Evolutionary conservation across 1,140 invertebrate genomes (phyloP).

Genomic region (Bombus vancouverensis): DNA sequence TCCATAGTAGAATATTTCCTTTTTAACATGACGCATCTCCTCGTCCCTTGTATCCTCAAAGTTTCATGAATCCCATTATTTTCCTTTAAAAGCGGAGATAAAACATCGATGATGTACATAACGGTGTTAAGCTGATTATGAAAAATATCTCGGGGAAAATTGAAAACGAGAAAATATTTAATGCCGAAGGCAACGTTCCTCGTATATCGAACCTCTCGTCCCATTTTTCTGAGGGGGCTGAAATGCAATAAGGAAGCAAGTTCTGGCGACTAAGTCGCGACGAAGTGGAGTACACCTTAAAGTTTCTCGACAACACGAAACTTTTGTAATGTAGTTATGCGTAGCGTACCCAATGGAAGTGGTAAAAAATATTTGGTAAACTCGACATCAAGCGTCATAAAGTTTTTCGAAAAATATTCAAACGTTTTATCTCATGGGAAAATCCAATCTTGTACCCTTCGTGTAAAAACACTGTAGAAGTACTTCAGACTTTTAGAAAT

Average conservation of each 20-base stretch:
- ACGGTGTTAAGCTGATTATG: background rate
- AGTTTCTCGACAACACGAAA: background rate
- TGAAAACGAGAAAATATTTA: background rate
- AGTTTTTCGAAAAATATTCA: background rate
- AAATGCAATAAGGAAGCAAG: background rate
- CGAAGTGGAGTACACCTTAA: background rate
- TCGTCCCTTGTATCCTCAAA: too few species aligned
- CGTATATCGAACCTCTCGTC: background rate
- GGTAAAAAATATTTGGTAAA: background rate
- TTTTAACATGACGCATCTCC: too few species aligned
- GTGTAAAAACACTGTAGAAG: background rate
- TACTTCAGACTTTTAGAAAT: background rate
- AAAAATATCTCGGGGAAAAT: background rate
- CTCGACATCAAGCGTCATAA: background rate
- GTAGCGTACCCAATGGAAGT: too few species aligned
- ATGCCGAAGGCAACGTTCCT: background rate
- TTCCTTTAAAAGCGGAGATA: background rate
- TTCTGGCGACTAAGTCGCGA: background rate
- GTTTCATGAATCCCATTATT: background rate
- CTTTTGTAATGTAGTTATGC: background rate
- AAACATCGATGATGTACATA: background rate
- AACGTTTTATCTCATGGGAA: background rate
- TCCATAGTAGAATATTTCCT: too few species aligned
- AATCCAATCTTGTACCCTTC: background rate
- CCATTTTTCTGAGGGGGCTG: background rate